phyloP scores from a whole-genome alignment of 2,113 vertebrate genomes.

The Tetraodon nigroviridis region DNA sequence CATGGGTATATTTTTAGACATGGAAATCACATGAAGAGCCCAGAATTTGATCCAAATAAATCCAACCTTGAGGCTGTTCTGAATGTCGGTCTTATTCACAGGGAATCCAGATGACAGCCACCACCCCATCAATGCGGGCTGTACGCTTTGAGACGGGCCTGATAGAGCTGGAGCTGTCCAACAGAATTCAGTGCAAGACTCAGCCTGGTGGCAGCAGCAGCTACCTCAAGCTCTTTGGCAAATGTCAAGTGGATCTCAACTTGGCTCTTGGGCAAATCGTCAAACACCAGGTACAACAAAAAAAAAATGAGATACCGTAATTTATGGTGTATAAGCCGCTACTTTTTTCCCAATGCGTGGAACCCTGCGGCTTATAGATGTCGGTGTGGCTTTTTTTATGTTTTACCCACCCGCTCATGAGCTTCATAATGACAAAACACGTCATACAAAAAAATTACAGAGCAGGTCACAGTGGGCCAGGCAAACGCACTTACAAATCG shows the following conservation, averaged over 20 bases:
- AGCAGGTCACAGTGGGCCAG: too few relatives aligned
- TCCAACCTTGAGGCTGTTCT: neutral
- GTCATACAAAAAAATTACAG: neutral
- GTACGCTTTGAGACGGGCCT: constrained; percentile 97
- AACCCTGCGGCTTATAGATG: too few relatives aligned
- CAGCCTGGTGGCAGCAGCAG: constrained; percentile 92
- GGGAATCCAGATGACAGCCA: constrained; percentile 98
- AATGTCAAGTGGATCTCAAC: constrained; percentile 97
- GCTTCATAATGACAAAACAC: neutral
- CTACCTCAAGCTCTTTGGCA: constrained; percentile 96
- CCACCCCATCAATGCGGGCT: constrained; percentile 96
- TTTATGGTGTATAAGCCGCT: too few relatives aligned
- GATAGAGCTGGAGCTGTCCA: constrained; percentile 94
- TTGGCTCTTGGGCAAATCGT: constrained; percentile 96
- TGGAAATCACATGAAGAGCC: too few relatives aligned
- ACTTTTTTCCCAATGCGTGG: too few relatives aligned
- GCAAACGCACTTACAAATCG: too few relatives aligned
- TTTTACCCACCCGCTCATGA: neutral
- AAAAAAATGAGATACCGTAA: too few relatives aligned
- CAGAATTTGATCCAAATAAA: too few relatives aligned
- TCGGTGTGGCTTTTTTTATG: too few relatives aligned
- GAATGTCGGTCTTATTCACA: constrained; percentile 39
- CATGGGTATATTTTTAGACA: neutral
- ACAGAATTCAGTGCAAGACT: constrained; percentile 94
- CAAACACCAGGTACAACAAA: constrained; percentile 86